These are phyloP conservation scores for Drosophila rellima DNA, from an alignment of 2,888 invertebrate species.

Conservation along the genomic window DNA sequence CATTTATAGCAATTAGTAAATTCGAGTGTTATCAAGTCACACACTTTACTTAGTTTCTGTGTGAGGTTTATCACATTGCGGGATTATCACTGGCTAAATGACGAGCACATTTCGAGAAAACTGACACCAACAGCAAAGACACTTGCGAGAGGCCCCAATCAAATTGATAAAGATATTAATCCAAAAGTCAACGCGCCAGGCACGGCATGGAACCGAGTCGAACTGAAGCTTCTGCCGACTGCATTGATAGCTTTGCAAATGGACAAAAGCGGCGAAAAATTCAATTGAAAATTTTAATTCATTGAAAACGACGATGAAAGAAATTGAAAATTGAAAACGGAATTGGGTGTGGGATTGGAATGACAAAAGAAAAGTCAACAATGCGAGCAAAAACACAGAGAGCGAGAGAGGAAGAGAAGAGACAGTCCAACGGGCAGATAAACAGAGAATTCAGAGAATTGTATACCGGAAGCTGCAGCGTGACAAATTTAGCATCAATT, in stretches of 20 bases:
- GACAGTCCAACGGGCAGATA: not conserved
- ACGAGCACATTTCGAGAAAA: conserved; percentile 29
- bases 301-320: conserved; percentile 35
- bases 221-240: conserved; percentile 13
- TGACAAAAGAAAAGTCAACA: conserved; percentile 34
- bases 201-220: conserved; percentile 47
- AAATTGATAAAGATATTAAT: conserved; percentile 58
- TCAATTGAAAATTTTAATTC: conserved; percentile 71
- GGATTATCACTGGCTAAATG: conserved; percentile 13
- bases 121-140: conserved; percentile 18
- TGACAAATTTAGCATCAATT: conserved; percentile 73
- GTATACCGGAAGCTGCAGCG: conserved; percentile 70
- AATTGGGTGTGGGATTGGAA: conserved; percentile 36
- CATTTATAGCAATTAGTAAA: conserved; percentile 4
- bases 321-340: conserved; percentile 55
- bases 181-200: conserved; percentile 53
- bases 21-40: conserved; percentile 8
- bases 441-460: conserved; percentile 31
- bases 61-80: conserved; percentile 8
- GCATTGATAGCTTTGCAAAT: conserved; percentile 57
- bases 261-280: conserved; percentile 55
- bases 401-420: not conserved
- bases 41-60: conserved; percentile 4
- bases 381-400: conserved; percentile 12
- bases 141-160: conserved; percentile 19